Base-by-base conservation (phyloP, 2,888 invertebrate genomes). In the Drosophila falleni region DNA sequence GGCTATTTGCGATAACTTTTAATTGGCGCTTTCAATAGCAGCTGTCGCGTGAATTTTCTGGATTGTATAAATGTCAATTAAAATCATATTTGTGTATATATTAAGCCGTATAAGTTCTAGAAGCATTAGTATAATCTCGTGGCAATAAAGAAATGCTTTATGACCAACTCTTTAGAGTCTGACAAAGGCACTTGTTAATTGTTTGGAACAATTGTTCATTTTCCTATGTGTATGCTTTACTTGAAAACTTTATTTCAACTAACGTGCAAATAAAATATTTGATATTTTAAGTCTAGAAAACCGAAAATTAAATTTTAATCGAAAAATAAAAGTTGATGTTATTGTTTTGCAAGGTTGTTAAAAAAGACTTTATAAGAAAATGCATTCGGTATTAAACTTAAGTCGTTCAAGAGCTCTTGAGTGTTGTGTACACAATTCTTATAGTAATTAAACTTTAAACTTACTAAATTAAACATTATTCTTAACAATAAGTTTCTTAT, bases 1-100 rank as follows among this genome's bases (percentile, higher is more conserved):
- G 13, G 39, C 29, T 50, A 29, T 31, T 10, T 13, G 46, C 26
- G 62, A 53, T 73, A 58, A 41, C 44, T 29, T 41, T 39, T 19
- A 61, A 59, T 46, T 29, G 59, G 19, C 29, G 29, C 11, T n/a
- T 33, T 4, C 23, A 26, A 31, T 68, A 66, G 49, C 49, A 61
- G 19, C 56, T 66, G 46, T 47, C 44, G 37, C 37, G 29, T 42
- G 37, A 58, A 55, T 58, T 44, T 35, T 23, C 31, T 35, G 51
- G 58, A 63, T 66, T 82, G 80, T 81, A 89, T 68, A 89, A 78
- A 58, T 63, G 87, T 66, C 81, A 84, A 82, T 89, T 87, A 89
- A 89, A 82, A 81, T 65, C 70, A 56, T 69, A 87, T 82, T 82
- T 87, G 1, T 47, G 35, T 29, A 55, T 42, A 56, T 42, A 41